phyloP scores from a whole-genome alignment of 2,113 vertebrate species.

The Felis chaus region DNA sequence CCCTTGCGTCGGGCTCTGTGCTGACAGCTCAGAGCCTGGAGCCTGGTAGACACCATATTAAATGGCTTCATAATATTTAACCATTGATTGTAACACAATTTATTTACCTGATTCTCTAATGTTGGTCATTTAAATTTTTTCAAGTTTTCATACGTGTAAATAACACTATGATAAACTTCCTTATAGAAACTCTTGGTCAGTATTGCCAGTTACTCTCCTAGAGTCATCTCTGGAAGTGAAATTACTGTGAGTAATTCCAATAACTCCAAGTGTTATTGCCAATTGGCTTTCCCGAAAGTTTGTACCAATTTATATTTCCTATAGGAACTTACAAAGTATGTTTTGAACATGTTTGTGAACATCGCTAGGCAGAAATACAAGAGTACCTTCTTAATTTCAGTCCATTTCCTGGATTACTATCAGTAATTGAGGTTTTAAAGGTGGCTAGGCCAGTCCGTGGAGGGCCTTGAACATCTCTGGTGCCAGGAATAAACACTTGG shows the following conservation, averaged over 20 bases:
- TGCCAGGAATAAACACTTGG: background rate
- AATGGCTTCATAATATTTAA: background rate
- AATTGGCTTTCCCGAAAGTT: background rate
- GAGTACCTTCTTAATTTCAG: background rate
- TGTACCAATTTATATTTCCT: background rate
- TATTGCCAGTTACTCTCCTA: background rate
- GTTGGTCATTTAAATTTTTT: background rate
- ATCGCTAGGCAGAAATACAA: background rate
- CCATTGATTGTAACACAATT: background rate
- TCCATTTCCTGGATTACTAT: background rate
- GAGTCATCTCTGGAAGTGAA: background rate
- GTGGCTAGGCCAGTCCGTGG: rapidly evolving
- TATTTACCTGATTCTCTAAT: background rate
- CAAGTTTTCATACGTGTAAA: background rate
- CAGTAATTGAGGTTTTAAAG: background rate
- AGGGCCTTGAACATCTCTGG: background rate
- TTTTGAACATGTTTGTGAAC: background rate
- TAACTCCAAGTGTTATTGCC: background rate
- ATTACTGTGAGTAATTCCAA: background rate
- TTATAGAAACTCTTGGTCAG: background rate
- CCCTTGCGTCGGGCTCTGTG: too few species aligned
- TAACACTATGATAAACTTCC: background rate
- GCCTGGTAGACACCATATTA: background rate
- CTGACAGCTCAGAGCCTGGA: too few species aligned
- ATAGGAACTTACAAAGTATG: rapidly evolving